Conservation (phyloP, 2,888 invertebrate species). For the Girardia tigrina region DNA sequence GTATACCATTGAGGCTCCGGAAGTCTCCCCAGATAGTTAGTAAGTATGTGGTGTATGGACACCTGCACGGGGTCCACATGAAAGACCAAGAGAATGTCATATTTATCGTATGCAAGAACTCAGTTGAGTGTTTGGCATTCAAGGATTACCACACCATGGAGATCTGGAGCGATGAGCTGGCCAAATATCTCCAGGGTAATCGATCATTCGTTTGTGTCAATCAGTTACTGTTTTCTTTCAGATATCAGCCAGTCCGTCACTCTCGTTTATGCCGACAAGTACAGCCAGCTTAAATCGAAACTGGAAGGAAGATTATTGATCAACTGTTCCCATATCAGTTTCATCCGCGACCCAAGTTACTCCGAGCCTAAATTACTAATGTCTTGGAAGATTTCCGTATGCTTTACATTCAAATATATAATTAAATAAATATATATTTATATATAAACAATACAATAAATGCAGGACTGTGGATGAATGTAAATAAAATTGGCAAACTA, state of each 20-base stretch:
- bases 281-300: background rate
- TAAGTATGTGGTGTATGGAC: background rate
- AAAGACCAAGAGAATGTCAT: background rate
- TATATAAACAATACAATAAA: background rate
- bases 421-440: background rate
- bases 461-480: no score
- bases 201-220: background rate
- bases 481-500: background rate
- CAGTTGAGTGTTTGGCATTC: conserved; percentile 3
- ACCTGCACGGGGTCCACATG: background rate
- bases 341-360: background rate
- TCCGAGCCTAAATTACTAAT: background rate
- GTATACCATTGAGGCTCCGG: background rate
- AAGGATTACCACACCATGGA: background rate
- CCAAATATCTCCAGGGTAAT: background rate
- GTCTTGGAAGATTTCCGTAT: conserved; percentile 4
- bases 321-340: conserved; percentile 1
- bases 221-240: background rate
- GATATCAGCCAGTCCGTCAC: conserved; percentile 14
- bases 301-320: background rate
- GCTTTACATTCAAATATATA: no score
- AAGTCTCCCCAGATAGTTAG: background rate
- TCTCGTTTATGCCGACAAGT: background rate
- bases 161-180: background rate
- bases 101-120: background rate